These are phyloP conservation scores for Paguma larvata DNA, from an alignment of 2,797 vertebrate species.

Conservation along the genomic window DNA sequence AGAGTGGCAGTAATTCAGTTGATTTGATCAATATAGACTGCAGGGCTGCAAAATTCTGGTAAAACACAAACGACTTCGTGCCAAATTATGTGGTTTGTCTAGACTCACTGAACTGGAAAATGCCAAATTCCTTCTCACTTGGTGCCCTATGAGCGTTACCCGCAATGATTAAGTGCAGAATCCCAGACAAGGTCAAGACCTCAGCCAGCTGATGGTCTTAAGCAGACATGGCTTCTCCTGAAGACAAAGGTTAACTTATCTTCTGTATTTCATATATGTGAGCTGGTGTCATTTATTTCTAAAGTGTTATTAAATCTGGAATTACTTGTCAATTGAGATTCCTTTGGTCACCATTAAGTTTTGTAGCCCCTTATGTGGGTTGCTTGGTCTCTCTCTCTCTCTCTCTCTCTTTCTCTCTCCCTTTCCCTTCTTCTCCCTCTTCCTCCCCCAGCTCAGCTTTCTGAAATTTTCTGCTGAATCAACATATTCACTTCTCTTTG, in stretches of 20 bases:
- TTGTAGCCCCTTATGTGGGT: not conserved
- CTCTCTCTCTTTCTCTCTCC: too few species aligned
- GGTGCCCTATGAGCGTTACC: not conserved
- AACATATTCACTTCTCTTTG: constrained; percentile 31
- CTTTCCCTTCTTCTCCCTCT: not conserved
- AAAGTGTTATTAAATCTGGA: constrained; percentile 19
- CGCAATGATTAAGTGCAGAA: constrained; percentile 28
- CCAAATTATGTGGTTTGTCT: constrained; percentile 55
- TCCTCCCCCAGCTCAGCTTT: not conserved
- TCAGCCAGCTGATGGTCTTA: not conserved
- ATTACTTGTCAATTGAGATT: constrained; percentile 20
- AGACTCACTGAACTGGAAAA: constrained; percentile 56
- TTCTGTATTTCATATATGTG: not conserved
- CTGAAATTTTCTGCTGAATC: constrained; percentile 53
- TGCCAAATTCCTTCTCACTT: constrained; percentile 32
- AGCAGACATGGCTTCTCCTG: not conserved
- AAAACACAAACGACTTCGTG: not conserved
- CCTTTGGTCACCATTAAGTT: not conserved
- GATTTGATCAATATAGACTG: constrained; percentile 21
- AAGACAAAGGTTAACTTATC: not conserved
- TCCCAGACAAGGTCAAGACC: not conserved
- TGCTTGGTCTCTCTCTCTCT: not conserved
- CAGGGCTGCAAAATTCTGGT: constrained; percentile 52
- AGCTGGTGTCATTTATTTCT: constrained; percentile 1
- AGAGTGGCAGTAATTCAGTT: not conserved